Evolutionary conservation across 1,140 invertebrate species (phyloP).

Genomic region (Drosophila nikananu): DNA sequence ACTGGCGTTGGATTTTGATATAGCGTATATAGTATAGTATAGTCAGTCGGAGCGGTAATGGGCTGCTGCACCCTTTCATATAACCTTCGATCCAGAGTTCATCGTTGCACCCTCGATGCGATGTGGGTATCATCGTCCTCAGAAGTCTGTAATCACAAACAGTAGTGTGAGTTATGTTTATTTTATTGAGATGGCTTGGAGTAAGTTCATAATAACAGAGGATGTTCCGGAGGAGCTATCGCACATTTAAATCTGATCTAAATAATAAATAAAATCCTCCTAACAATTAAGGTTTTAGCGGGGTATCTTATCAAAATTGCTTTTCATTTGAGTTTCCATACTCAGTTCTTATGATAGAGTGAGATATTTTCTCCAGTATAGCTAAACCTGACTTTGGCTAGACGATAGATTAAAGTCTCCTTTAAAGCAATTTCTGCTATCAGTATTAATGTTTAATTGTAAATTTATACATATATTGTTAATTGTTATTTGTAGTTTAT

Average conservation of each 20-base stretch:
- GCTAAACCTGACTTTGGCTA: background rate
- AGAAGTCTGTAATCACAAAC: conserved; percentile 1
- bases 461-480: no score
- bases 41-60: conserved; percentile 15
- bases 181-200: background rate
- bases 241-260: background rate
- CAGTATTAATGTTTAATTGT: no score
- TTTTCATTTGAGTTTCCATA: background rate
- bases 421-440: no score
- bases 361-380: background rate
- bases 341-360: background rate
- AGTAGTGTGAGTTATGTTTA: background rate
- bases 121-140: conserved; percentile 3
- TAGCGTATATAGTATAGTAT: background rate
- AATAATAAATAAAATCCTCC: background rate
- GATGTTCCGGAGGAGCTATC: no score
- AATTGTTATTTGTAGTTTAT: no score
- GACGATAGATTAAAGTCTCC: no score
- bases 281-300: background rate
- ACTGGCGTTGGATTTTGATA: conserved; percentile 15
- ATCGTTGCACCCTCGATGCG: conserved; percentile 11
- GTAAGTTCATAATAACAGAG: background rate
- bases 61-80: conserved; percentile 33
- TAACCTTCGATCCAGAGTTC: conserved; percentile 18
- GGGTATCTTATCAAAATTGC: background rate